Evolutionary conservation across 2,888 invertebrate genomes (phyloP), one percentile per base, ranked within the genome.

Genomic region (Thumatha senex): DNA sequence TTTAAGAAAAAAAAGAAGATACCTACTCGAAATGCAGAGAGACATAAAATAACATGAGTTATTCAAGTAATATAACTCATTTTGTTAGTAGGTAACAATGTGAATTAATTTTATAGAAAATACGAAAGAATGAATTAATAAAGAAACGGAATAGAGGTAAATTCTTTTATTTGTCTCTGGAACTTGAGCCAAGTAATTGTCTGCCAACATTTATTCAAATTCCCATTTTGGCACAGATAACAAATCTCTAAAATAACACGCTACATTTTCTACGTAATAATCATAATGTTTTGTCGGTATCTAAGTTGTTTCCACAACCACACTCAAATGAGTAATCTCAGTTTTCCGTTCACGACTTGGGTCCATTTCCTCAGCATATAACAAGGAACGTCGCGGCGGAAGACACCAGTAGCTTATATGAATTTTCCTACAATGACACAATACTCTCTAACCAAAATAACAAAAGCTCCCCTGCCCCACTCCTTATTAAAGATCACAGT

Each of bases 341-440:
- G 74, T 78, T 74, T 84, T 83, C 85, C 84, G 78, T 73, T 79
- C 64, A 53, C 66, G 59, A 62, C 73, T 60, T 56, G 61, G 64
- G 63, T 82, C 83, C 79, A 88, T 88, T 88, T 88, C 87, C 86
- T 77, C 68, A 59, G 72, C 75, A 75, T 78, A 80, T 78, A 80
- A 81, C 78, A 74, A 71, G 71, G 52, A 68, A 67, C 72, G 70
- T 66, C 71, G 72, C 65, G 61, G 68, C 79, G 82, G 80, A 82
- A 84, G 75, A 69, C 80, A 70, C 72, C 74, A 72, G 71, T 76
- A 67, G 74, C 78, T 78, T 80, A 75, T 82, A 83, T 83, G 83
- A 86, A 81, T 81, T 81, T 80, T 74, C 76, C 71, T 73, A 65
- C 69, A 65, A 53, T 58, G 52, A 44, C 56, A 63, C 60, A 67